These are phyloP conservation scores for Corticium candelabrum DNA, from an alignment of 37 sponge, comb jelly and placozoan genomes.

Conservation along the genomic window DNA sequence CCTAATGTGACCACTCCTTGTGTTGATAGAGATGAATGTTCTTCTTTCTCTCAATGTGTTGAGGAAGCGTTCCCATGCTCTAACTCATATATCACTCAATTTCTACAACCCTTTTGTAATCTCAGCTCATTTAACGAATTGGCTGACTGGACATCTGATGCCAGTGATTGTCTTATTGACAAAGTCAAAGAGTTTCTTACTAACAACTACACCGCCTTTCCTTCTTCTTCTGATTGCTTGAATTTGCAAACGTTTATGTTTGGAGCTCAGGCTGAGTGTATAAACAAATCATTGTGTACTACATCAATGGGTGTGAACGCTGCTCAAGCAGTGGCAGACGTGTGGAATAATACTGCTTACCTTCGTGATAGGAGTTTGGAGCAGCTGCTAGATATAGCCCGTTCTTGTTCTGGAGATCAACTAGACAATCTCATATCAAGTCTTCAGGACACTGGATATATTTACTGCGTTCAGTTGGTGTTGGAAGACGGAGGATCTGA, in stretches of 20 bases:
- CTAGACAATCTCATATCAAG: too few species aligned
- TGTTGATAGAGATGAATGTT: too few species aligned
- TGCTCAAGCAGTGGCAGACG: neutral
- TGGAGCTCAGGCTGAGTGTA: neutral
- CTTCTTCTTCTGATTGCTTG: neutral
- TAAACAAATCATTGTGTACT: neutral
- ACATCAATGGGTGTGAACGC: neutral
- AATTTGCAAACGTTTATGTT: neutral
- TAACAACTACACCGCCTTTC: neutral
- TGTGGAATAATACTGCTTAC: neutral
- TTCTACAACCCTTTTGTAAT: neutral
- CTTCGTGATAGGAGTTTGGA: neutral
- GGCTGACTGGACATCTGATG: neutral
- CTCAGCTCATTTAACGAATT: neutral
- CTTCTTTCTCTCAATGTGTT: neutral
- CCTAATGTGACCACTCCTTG: too few species aligned
- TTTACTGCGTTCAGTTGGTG: too few species aligned
- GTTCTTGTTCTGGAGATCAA: too few species aligned
- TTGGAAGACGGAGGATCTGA: too few species aligned
- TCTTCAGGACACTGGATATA: too few species aligned
- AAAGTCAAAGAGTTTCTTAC: neutral
- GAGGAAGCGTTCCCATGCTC: neutral
- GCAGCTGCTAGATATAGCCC: too few species aligned
- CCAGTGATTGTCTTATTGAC: neutral
- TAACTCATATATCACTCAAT: neutral